phyloP scores from a whole-genome alignment of 2,888 invertebrate genomes.

The Cantharis nigra region DNA sequence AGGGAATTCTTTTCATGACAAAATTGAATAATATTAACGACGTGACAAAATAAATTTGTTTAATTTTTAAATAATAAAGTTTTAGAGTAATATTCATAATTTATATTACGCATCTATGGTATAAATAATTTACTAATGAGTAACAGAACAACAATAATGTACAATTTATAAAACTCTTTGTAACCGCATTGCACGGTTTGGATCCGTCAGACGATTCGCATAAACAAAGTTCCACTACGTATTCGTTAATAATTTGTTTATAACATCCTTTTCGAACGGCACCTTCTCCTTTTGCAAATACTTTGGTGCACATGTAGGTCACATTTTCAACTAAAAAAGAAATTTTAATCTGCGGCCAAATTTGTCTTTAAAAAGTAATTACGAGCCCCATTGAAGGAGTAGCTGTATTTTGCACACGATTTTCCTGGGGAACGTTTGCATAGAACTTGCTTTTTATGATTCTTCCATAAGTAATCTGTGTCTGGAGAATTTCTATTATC shows the following conservation, averaged over 20 bases:
- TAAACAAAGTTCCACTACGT: constrained; percentile 59
- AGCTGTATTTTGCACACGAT: constrained; percentile 68
- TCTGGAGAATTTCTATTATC: constrained; percentile 68
- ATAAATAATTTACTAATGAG: not conserved
- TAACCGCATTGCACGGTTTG: constrained; percentile 56
- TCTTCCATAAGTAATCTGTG: constrained; percentile 64
- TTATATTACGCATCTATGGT: not conserved
- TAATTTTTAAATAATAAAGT: not conserved
- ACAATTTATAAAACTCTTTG: not conserved
- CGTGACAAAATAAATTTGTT: constrained; percentile 13
- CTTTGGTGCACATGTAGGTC: constrained; percentile 72
- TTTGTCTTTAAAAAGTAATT: constrained; percentile 38
- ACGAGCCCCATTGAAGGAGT: constrained; percentile 66
- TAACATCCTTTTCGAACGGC: constrained; percentile 64
- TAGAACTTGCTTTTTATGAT: constrained; percentile 59
- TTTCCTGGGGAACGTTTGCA: constrained; percentile 64
- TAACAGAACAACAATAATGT: not conserved
- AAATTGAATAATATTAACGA: constrained; percentile 26
- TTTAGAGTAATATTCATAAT: not conserved
- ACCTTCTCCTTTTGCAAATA: constrained; percentile 56
- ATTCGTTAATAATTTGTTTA: constrained; percentile 56
- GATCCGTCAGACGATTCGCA: constrained; percentile 55
- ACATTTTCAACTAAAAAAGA: constrained; percentile 66
- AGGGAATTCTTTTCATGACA: constrained; percentile 19
- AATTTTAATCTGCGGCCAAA: not conserved